Percentiles rank a stretch among this genome's conserved stretches.
Conservation (phyloP, 2,113 vertebrate species). For the Tachysurus fulvidraco region DNA sequence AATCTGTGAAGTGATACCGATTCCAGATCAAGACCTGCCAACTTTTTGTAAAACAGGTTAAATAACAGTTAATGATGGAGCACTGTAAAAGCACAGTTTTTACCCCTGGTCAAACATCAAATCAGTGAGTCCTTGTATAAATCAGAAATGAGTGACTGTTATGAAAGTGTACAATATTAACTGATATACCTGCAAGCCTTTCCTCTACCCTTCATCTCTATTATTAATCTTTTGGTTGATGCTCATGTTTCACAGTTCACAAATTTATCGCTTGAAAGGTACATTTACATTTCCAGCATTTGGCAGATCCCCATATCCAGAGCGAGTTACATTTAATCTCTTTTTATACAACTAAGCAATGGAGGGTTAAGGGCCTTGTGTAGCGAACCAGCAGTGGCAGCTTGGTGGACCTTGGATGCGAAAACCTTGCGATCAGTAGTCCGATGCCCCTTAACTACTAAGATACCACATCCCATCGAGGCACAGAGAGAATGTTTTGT, state of each 20-base stretch:
- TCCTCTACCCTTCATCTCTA: not conserved
- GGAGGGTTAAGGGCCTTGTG: too few species aligned
- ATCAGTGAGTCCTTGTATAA: not conserved
- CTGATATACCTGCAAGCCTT: not conserved
- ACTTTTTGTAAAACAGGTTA: not conserved
- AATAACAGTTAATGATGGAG: not conserved
- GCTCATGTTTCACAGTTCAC: not conserved
- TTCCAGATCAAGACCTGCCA: not conserved
- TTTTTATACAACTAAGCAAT: too few species aligned
- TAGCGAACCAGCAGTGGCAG: too few species aligned
- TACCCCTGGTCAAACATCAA: not conserved
- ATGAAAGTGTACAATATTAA: not conserved
- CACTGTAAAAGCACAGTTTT: not conserved
- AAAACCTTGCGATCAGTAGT: too few species aligned
- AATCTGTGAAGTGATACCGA: not conserved
- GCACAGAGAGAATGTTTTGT: not conserved
- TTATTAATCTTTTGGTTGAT: not conserved
- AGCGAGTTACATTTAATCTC: too few species aligned
- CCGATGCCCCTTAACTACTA: too few species aligned
- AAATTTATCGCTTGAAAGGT: not conserved
- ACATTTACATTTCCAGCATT: too few species aligned
- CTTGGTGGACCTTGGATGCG: too few species aligned
- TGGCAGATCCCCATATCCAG: too few species aligned
- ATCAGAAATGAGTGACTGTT: not conserved
- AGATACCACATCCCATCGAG: too few species aligned